Conservation (phyloP, 2,888 invertebrate species). For the Diploptera punctata region DNA sequence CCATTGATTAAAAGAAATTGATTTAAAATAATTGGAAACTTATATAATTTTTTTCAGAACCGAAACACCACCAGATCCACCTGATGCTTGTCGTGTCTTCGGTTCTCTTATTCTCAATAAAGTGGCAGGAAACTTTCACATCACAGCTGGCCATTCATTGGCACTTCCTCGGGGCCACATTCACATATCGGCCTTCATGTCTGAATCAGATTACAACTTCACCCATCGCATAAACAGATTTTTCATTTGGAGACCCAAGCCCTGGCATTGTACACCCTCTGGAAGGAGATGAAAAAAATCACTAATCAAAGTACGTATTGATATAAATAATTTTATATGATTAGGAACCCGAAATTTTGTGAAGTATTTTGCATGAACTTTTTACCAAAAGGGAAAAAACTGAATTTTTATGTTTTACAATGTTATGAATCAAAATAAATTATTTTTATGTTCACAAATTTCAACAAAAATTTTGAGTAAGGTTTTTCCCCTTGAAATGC, state of each 20-base stretch:
- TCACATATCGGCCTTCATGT: constrained; percentile 79
- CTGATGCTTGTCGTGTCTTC: constrained; percentile 89
- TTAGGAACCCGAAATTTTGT: no score
- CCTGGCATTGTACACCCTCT: constrained; percentile 92
- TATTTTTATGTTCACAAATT: no score
- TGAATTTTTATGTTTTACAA: no score
- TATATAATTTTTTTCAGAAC: constrained; percentile 3
- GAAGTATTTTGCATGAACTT: no score
- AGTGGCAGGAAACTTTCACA: constrained; percentile 89
- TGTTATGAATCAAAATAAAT: no score
- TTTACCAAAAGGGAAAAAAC: no score
- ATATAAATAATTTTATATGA: no score
- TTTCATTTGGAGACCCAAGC: constrained; percentile 90
- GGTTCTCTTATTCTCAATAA: constrained; percentile 90
- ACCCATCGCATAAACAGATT: constrained; percentile 94
- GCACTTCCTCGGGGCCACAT: constrained; percentile 81
- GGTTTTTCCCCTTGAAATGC: no score
- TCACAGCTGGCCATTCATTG: constrained; percentile 89
- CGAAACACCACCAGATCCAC: constrained; percentile 62
- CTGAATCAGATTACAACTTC: constrained; percentile 87
- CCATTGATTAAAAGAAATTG: no score
- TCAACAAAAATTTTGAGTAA: no score
- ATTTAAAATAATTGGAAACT: no score
- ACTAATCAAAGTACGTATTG: constrained; percentile 70
- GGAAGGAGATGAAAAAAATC: constrained; percentile 92